Conservation (phyloP, 2,113 vertebrate species). For the Lethenteron camtschaticum region DNA sequence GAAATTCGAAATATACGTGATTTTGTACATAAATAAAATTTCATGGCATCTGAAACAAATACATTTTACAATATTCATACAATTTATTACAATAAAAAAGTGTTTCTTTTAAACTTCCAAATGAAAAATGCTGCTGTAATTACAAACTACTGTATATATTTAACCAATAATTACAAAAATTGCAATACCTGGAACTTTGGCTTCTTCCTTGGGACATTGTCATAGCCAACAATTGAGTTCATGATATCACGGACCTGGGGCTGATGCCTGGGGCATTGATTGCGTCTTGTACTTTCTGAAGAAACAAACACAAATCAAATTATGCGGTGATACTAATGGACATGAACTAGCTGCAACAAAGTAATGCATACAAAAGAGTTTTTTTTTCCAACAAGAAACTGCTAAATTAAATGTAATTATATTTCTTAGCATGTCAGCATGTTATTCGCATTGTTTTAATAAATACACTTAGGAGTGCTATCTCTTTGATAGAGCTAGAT, state of each 20-base stretch:
- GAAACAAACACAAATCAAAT: conserved; percentile 8
- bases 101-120: background rate
- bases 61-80: background rate
- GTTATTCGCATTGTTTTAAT: too few relatives aligned
- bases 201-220: conserved; percentile 81
- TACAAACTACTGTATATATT: background rate
- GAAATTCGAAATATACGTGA: background rate
- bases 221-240: conserved; percentile 41
- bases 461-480: too few relatives aligned
- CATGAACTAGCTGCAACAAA: background rate
- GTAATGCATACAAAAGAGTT: background rate
- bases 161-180: background rate
- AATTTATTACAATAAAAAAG: background rate
- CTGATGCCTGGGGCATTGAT: conserved; percentile 45
- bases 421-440: too few relatives aligned
- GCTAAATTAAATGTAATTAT: background rate
- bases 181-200: conserved; percentile 64
- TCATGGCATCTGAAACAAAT: conserved; percentile 1
- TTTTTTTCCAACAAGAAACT: background rate
- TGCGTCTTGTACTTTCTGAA: conserved; percentile 51
- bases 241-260: conserved; percentile 41
- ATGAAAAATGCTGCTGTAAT: background rate
- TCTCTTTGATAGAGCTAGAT: too few relatives aligned
- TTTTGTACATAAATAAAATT: background rate
- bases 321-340: background rate